A percentile compares a stretch with the other conserved stretches of the same genome.
These are phyloP conservation scores for Caenorhabditis sp. DNA, from an alignment of 2,888 invertebrate genomes.

Conservation along the genomic window DNA sequence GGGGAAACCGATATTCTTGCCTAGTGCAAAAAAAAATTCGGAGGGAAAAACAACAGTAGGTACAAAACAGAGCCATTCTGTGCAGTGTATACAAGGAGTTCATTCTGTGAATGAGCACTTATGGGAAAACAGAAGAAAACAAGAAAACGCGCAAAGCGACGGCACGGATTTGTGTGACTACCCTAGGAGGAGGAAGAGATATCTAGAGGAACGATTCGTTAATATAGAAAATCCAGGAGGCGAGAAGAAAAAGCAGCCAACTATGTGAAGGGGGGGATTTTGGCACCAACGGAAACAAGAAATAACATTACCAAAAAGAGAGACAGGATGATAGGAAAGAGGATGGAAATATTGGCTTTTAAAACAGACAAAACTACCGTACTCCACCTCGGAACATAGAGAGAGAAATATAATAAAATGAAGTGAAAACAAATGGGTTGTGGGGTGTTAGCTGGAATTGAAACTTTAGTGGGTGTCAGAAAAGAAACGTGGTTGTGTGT, in stretches of 20 bases:
- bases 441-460: conserved; percentile 23
- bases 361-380: conserved; percentile 62
- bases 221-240: background rate
- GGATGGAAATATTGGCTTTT: conserved; percentile 49
- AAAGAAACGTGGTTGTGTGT: too few relatives aligned
- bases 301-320: conserved; percentile 56
- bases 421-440: background rate
- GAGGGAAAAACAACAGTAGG: conserved; percentile 56
- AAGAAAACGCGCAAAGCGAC: background rate
- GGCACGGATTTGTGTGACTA: conserved; percentile 4
- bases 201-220: conserved; percentile 32
- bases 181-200: conserved; percentile 30
- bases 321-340: conserved; percentile 29
- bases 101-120: conserved; percentile 32
- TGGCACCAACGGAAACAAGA: conserved; percentile 54
- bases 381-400: conserved; percentile 44
- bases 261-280: conserved; percentile 14
- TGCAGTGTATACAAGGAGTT: conserved; percentile 41
- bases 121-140: conserved; percentile 12
- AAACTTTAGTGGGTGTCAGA: conserved; percentile 24
- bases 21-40: conserved; percentile 49
- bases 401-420: conserved; percentile 10
- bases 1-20: conserved; percentile 14
- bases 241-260: conserved; percentile 29
- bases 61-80: conserved; percentile 57